Conservation (phyloP, 1,140 invertebrate genomes). For the Centruroides vittatus region DNA sequence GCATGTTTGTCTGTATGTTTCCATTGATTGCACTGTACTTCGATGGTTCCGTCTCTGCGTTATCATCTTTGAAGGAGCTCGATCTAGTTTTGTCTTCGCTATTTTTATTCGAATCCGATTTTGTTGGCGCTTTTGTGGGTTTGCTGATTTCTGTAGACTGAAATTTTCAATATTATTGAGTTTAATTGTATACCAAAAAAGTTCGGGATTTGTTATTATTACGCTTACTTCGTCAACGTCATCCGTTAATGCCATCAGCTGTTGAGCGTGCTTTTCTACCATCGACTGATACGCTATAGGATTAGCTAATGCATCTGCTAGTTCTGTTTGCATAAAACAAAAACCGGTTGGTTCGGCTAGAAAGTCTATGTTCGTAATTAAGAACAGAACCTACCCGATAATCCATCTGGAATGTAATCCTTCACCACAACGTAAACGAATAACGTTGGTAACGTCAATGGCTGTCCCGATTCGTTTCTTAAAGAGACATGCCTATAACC, state of each 20-base stretch:
- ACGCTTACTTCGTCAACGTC: conserved; percentile 3
- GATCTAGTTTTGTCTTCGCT: no score
- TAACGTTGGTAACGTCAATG: conserved; percentile 73
- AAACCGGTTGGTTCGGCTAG: background rate
- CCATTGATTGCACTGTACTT: conserved; percentile 15
- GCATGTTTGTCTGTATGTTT: conserved; percentile 6
- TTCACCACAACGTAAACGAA: conserved; percentile 88
- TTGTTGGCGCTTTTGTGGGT: no score
- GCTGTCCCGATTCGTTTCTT: conserved; percentile 76
- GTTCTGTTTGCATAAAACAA: conserved; percentile 35
- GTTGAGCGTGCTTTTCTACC: conserved; percentile 76
- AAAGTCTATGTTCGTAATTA: background rate
- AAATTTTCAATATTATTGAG: no score
- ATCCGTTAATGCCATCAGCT: conserved; percentile 50
- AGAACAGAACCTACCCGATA: conserved; percentile 34
- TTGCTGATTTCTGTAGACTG: no score
- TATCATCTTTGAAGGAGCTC: background rate
- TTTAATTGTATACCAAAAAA: no score
- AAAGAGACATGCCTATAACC: conserved; percentile 43
- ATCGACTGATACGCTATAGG: conserved; percentile 94
- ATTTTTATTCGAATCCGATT: no score
- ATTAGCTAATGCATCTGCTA: conserved; percentile 93
- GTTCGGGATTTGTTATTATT: no score
- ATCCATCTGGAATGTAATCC: conserved; percentile 90
- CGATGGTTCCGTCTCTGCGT: background rate